Evolutionary conservation across 2,113 vertebrate genomes (phyloP).

Genomic region (Fulmarus glacialis): DNA sequence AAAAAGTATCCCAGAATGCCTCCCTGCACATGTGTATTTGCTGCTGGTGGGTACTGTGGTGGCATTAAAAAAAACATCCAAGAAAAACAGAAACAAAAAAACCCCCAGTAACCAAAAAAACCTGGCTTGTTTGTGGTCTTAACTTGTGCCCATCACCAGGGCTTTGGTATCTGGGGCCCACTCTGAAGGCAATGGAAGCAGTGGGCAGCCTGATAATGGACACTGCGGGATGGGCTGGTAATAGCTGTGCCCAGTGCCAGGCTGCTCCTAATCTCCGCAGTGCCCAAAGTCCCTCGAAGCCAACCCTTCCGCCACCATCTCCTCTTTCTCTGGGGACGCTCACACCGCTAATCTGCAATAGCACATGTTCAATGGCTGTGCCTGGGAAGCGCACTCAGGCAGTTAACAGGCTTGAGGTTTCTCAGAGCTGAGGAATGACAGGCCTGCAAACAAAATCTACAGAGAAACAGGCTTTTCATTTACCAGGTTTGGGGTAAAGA

Average conservation of each 20-base stretch:
- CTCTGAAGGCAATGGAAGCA: background rate
- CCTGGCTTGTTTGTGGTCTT: background rate
- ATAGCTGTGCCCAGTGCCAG: background rate
- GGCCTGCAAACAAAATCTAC: background rate
- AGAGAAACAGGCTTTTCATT: background rate
- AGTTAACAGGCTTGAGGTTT: background rate
- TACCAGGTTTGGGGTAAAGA: accelerated
- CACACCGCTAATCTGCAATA: background rate
- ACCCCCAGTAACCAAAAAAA: accelerated
- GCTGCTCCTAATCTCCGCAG: background rate
- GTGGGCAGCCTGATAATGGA: background rate
- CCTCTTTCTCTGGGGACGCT: background rate
- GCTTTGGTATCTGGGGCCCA: background rate
- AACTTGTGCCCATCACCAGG: accelerated
- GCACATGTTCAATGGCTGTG: background rate
- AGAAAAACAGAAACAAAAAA: background rate
- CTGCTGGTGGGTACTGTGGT: background rate
- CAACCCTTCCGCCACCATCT: background rate
- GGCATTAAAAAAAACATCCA: background rate
- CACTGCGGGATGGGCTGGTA: background rate
- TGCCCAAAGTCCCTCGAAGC: background rate
- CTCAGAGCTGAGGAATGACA: background rate
- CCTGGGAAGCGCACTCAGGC: background rate
- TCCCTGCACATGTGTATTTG: accelerated
- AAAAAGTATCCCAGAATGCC: background rate